Evolutionary conservation across 2,113 vertebrate species (phyloP), one percentile per base, ranked within the genome.

Genomic region (Etheostoma spectabile): DNA sequence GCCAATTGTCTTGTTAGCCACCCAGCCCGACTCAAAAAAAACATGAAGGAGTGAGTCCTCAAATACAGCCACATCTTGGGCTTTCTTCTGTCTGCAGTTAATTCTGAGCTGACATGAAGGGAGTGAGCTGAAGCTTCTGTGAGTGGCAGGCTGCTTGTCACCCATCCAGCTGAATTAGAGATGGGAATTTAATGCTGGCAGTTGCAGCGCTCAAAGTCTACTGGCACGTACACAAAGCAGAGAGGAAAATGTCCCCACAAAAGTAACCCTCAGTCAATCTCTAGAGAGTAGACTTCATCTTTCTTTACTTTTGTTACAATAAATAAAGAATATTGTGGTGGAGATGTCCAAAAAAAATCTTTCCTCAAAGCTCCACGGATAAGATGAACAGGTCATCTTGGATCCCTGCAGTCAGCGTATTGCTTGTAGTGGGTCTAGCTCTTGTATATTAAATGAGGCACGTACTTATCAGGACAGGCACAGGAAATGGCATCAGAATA

Each of bases 91-190:
- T 38, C 71, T 73, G 66, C 77, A 71, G 63, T 74, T 61, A 42
- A 83, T 83, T 75, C 64, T 57, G 55, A 67, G 21, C 56, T 13
- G 74, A 77, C 68, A 66, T 63, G 59, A 51, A 55, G 57, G 66
- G 69, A 79, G 68, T 49, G 51, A 74, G 53, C 15, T 15, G 64
- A 65, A 73, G 72, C 19, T 19, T 8, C 51, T 52, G 60, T 79
- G 86, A 90, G 66, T 79, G 87, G 69, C 87, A 86, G 80, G 56
- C 60, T 79, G 74, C 81, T 87, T 87, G 86, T 91, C 79, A 79
- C 30, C 66, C 63, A 35, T 86, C 86, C 83, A 85, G 79, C 74
- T 75, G 79, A 85, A 86, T 83, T 51, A 80, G 65, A 79, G 77
- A 80, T 73, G 79, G 74, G 74, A 82, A 59, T 69, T 71, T 79